Evolutionary conservation across 2,113 vertebrate species (phyloP).

Genomic region (Oostethus manadensis): DNA sequence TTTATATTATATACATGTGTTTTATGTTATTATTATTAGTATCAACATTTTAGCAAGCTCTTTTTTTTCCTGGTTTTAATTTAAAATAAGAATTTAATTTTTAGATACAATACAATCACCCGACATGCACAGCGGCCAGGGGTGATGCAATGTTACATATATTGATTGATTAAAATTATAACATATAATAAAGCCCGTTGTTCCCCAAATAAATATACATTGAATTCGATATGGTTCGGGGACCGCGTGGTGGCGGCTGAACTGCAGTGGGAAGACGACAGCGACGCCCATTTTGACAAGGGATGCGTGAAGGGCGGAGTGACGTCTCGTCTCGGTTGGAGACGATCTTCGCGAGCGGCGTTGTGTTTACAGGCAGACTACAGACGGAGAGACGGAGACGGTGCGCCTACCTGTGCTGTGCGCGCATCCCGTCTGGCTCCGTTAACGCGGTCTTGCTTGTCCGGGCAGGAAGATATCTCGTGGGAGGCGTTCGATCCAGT

Average conservation of each 20-base stretch:
- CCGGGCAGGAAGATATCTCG: neutral
- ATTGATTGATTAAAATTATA: too few species aligned
- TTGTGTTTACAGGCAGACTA: slow-evolving; percentile 73
- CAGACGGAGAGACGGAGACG: slow-evolving; percentile 45
- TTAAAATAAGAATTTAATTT: too few species aligned
- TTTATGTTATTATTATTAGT: too few species aligned
- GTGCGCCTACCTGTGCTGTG: slow-evolving; percentile 46
- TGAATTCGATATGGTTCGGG: neutral
- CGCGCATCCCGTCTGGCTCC: slow-evolving; percentile 25
- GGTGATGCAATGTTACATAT: too few species aligned
- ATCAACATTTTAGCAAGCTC: too few species aligned
- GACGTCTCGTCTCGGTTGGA: slow-evolving; percentile 19
- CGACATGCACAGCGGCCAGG: too few species aligned
- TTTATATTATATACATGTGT: too few species aligned
- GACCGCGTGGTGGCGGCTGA: neutral
- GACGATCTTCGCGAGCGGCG: slow-evolving; percentile 61
- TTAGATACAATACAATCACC: too few species aligned
- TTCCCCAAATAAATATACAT: too few species aligned
- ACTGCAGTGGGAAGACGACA: neutral
- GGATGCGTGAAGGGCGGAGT: slow-evolving; percentile 13
- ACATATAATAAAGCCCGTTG: too few species aligned
- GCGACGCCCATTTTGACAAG: neutral
- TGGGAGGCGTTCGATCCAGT: neutral
- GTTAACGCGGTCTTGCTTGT: neutral
- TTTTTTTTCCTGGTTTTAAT: too few species aligned